Base-by-base conservation (phyloP, 1,140 invertebrate species). In the Stegodyphus mimosarum region DNA sequence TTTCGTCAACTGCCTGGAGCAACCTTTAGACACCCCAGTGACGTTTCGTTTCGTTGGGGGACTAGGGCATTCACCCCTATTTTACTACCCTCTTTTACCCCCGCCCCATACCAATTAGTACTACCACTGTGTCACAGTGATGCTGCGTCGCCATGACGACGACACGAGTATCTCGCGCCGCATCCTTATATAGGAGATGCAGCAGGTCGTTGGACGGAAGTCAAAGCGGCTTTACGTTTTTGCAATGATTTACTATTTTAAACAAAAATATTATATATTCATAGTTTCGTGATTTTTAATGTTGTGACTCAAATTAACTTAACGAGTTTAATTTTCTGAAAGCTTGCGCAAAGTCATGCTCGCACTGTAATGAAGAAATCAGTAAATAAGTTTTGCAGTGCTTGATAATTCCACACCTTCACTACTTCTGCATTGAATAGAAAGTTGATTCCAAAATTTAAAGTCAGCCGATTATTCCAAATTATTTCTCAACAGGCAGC, bases 71-170 rank as follows among this genome's bases (percentile, higher is more conserved):
- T 66, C 49, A 76, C 74, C 60, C 49, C 48, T 51, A 48, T 74
- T 74, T 74, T 60, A 10, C 11, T 6, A 18, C 15, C 15, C 9
- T 15, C 15, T 15, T 4, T 15, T 60, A 9, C 15, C 55, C 55
- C 9, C 55, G 15, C 55, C 64, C 64, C 9, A 76, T 64, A 60
- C 76, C 76, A 78, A 78, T 78, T 78, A 78, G 76, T 78, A 17
- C 7, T 63, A 53, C 11, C 11, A 6, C 50, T 78, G 63, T 78
- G 76, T 78, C 76, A 78, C 15, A 52, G n/a, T 69, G 76, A 78
- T 78, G 63, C 33, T 69, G n/a, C 5, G 76, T 78, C 49, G 51
- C 66, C 48, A 78, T 78, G 76, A 50, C n/a, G 33, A 78, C 64
- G 64, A 78, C 64, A 78, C 76, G 66, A 69, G 51, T 17, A n/a